phyloP scores from a whole-genome alignment of 1,140 invertebrate genomes.

The Drosophila orosa region DNA sequence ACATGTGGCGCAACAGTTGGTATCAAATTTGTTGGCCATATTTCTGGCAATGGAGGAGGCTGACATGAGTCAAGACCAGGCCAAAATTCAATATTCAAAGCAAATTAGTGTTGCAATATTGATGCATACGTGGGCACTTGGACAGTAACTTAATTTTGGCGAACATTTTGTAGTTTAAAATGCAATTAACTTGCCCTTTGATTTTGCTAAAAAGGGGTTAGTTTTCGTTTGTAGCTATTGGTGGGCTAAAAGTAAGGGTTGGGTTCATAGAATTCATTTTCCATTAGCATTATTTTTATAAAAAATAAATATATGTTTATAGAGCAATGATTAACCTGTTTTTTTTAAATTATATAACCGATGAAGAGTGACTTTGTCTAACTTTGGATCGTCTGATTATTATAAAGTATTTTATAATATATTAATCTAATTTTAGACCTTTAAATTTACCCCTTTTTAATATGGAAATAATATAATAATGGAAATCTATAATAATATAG shows the following conservation, averaged over 20 bases:
- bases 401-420: too few species aligned
- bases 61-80: conserved; percentile 1
- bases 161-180: neutral
- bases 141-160: neutral
- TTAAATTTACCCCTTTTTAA: neutral
- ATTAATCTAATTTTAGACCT: neutral
- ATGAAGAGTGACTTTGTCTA: neutral
- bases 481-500: neutral
- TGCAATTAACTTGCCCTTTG: neutral
- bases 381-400: neutral
- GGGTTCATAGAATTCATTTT: neutral
- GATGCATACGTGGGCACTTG: neutral
- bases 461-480: neutral
- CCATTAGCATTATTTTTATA: neutral
- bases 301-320: neutral
- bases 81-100: neutral
- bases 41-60: conserved; percentile 2
- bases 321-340: neutral
- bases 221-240: neutral
- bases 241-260: neutral
- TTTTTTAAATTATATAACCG: neutral
- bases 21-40: conserved; percentile 6
- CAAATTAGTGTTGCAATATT: neutral
- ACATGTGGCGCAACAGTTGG: conserved; percentile 35
- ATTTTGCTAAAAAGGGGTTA: neutral